These are phyloP conservation scores for Oscheius myriophilus DNA, from an alignment of 2,888 invertebrate species.

Conservation along the genomic window DNA sequence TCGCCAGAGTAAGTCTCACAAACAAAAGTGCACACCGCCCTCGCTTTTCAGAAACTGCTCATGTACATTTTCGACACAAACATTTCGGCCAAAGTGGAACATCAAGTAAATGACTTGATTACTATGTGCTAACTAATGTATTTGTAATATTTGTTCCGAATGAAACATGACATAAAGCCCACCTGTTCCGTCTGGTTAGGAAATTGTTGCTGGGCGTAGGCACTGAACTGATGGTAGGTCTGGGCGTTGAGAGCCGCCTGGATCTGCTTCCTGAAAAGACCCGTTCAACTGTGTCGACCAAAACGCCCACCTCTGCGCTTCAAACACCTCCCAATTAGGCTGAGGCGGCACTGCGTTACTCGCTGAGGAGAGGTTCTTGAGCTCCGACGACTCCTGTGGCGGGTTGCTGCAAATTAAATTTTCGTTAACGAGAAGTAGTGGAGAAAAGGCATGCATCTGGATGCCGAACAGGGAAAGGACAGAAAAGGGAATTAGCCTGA, in stretches of 20 bases:
- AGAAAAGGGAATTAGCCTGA: slow-evolving; percentile 12
- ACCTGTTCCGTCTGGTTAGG: slow-evolving; percentile 78
- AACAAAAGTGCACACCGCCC: not conserved
- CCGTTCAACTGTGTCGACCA: not conserved
- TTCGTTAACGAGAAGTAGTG: slow-evolving; percentile 1
- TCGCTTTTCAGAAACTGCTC: slow-evolving; percentile 33
- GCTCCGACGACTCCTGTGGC: slow-evolving; percentile 39
- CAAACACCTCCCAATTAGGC: slow-evolving; percentile 50
- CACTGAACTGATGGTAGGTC: slow-evolving; percentile 84
- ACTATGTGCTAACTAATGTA: slow-evolving; percentile 25
- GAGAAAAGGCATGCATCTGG: not conserved
- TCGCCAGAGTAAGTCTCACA: slow-evolving; percentile 3
- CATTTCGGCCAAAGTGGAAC: slow-evolving; percentile 29
- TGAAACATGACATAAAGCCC: slow-evolving; percentile 28
- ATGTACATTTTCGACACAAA: slow-evolving; percentile 39
- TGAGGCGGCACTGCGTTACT: slow-evolving; percentile 9
- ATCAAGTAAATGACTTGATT: slow-evolving; percentile 35
- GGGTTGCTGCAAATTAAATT: slow-evolving; percentile 9
- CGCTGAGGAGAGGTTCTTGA: slow-evolving; percentile 33
- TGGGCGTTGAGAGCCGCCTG: slow-evolving; percentile 92
- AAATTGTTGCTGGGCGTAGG: slow-evolving; percentile 91
- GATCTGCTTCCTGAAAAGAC: slow-evolving; percentile 77
- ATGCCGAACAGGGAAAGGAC: not conserved
- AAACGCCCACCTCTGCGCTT: slow-evolving; percentile 50
- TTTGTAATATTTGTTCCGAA: not conserved